These are phyloP conservation scores for Idris sp. DNA, from an alignment of 1,140 invertebrate genomes.

Conservation along the genomic window DNA sequence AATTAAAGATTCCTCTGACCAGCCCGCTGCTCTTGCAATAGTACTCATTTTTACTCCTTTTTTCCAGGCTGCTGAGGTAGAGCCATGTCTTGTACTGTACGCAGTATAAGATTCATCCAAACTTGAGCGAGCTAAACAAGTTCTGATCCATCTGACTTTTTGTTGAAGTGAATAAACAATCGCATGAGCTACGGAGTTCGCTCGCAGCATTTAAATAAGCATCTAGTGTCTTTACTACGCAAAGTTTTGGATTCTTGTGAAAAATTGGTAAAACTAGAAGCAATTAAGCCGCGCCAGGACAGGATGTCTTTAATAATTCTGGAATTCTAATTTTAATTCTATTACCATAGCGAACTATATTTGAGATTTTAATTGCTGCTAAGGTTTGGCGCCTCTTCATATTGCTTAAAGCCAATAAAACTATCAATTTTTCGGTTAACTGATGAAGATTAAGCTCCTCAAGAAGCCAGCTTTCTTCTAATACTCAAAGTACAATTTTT, in stretches of 20 bases:
- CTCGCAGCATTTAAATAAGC: constrained; percentile 1
- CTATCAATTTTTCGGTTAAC: too few species aligned
- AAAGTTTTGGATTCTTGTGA: constrained; percentile 16
- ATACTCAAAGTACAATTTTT: constrained; percentile 18
- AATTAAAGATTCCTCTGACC: constrained; percentile 20
- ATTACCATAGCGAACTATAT: constrained; percentile 25
- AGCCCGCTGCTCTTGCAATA: constrained; percentile 16
- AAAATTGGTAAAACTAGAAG: constrained; percentile 23
- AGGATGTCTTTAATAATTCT: constrained; percentile 27
- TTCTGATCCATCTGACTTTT: constrained; percentile 45
- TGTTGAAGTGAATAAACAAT: too few species aligned
- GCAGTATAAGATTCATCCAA: constrained; percentile 29
- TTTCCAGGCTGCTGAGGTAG: constrained; percentile 39
- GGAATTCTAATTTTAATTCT: constrained; percentile 37
- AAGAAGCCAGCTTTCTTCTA: constrained; percentile 18
- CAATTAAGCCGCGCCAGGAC: constrained; percentile 19
- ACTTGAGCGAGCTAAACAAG: constrained; percentile 13
- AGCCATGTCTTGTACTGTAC: constrained; percentile 53
- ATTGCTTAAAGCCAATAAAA: too few species aligned
- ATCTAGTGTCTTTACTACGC: constrained; percentile 25
- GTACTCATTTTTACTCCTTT: constrained; percentile 12
- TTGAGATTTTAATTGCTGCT: constrained; percentile 24
- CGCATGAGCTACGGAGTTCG: too few species aligned
- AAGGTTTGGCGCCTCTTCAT: constrained; percentile 46
- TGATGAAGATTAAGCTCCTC: constrained; percentile 14